These are phyloP conservation scores for Ylistrum balloti DNA, from an alignment of 1,140 invertebrate genomes.

Conservation along the genomic window DNA sequence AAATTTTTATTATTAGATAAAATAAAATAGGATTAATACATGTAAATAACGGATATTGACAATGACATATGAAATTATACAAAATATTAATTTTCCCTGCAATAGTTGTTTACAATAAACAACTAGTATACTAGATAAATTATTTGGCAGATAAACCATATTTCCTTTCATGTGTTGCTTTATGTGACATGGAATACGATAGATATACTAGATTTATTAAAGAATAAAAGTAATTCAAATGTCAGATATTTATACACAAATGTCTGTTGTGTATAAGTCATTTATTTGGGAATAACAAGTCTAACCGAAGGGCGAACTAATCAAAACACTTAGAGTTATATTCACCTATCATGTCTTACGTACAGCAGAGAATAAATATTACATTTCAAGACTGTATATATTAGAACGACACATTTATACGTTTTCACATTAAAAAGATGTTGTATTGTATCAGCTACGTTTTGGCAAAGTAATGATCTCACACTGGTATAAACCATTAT, in stretches of 20 bases:
- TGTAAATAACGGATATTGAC: too few relatives aligned
- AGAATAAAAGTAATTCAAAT: not conserved
- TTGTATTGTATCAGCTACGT: not conserved
- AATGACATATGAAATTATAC: not conserved
- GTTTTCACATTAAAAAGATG: constrained; percentile 21
- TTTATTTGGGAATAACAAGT: not conserved
- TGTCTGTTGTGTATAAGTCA: not conserved
- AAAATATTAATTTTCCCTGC: too few relatives aligned
- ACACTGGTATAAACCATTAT: not conserved
- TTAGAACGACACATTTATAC: not conserved
- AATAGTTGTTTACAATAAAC: too few relatives aligned
- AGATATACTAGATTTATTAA: not conserved
- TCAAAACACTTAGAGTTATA: not conserved
- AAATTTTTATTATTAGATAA: too few relatives aligned
- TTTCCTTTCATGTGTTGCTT: not conserved
- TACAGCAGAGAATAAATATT: not conserved
- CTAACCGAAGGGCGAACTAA: not conserved
- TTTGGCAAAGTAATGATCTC: not conserved
- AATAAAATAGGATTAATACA: too few relatives aligned
- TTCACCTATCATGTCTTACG: not conserved
- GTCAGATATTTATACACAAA: not conserved
- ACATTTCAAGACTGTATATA: not conserved
- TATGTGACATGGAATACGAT: too few relatives aligned
- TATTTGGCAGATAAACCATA: not conserved
- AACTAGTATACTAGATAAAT: not conserved